Evolutionary conservation across 2,888 invertebrate species (phyloP), one percentile per base, ranked within the genome.

Genomic region (Meghimatium bilineatum): DNA sequence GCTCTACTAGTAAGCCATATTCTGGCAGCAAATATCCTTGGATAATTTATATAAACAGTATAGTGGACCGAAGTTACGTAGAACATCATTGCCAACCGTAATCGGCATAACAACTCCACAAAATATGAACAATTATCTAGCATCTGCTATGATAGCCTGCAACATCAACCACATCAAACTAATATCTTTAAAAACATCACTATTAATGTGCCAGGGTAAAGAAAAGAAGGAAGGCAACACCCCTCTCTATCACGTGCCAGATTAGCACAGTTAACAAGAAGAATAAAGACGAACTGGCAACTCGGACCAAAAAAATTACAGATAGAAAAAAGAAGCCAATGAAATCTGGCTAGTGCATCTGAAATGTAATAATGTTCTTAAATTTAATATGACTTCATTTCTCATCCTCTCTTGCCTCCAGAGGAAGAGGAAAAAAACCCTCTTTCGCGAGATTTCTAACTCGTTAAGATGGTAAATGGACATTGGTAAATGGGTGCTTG

Each of bases 341-440:
- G 66, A 78, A 78, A 78, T 44, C 66, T 29, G 10, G 78, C 38
- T 34, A 32, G 66, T 66, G 63, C 78, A 66, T 38, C 66, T 44
- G 63, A 78, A 26, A 66, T 74, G 72, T 49, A 74, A 74, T 74
- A 56, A 56, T 56, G 56, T 56, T 20, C 17, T 56, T 56, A 56
- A 56, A 56, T 17, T 17, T 23, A 26, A 74, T 74, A 49, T 74
- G 72, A 74, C 72, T 74, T 74, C 49, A 29, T 74, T n/a, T 74
- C 23, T 49, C 49, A 49, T 74, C 49, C 23, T 56, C 49, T 29
- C 6, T 17, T 44, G 44, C 29, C 49, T 49, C 14, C n/a, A 29
- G 23, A 38, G 71, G 29, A 17, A 3, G 56, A 44, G 44, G 44
- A 44, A 44, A 12, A 12, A 12, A 12, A 44, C 6, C 12, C 44